A percentile compares a stretch with the other conserved stretches of the same genome.
Evolutionary conservation across 2,888 invertebrate genomes (phyloP).

Genomic region (Oscheius sp.): DNA sequence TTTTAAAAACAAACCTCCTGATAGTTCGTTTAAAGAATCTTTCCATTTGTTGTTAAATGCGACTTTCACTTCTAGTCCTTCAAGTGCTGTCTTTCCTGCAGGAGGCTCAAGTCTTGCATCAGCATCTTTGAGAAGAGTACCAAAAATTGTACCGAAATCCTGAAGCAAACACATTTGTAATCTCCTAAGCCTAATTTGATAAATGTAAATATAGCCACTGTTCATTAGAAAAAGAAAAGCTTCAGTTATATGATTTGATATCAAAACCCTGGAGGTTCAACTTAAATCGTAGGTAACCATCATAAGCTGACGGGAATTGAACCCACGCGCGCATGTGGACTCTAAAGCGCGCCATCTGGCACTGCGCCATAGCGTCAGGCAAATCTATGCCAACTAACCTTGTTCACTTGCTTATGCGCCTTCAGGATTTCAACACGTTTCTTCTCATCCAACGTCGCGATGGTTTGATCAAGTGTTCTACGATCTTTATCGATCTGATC

Average conservation of each 20-base stretch:
- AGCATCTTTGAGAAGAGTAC: constrained; percentile 87
- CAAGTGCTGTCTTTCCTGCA: constrained; percentile 80
- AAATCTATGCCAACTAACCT: constrained; percentile 68
- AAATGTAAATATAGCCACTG: neutral
- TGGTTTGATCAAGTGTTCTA: constrained; percentile 80
- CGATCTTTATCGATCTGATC: constrained; percentile 81
- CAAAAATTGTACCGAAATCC: constrained; percentile 94
- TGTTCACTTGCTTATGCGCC: constrained; percentile 86
- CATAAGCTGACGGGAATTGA: constrained; percentile 9
- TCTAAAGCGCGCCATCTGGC: neutral
- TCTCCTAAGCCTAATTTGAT: too few relatives aligned
- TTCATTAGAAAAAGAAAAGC: constrained; percentile 1
- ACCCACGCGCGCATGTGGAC: neutral
- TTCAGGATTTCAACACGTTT: constrained; percentile 83
- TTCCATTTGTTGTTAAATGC: constrained; percentile 94
- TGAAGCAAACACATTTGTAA: constrained; percentile 55
- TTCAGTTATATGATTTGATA: constrained; percentile 12
- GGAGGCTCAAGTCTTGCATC: constrained; percentile 83
- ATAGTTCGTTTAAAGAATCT: constrained; percentile 91
- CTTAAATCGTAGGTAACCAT: constrained; percentile 30
- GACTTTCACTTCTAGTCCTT: constrained; percentile 88
- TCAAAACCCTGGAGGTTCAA: neutral
- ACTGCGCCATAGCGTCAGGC: neutral
- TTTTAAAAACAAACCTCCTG: constrained; percentile 89
- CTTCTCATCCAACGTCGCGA: constrained; percentile 87